A percentile compares a stretch with the other conserved stretches of the same genome.
Evolutionary conservation across 2,888 invertebrate species (phyloP).

Genomic region (Gymnocheta viridis): DNA sequence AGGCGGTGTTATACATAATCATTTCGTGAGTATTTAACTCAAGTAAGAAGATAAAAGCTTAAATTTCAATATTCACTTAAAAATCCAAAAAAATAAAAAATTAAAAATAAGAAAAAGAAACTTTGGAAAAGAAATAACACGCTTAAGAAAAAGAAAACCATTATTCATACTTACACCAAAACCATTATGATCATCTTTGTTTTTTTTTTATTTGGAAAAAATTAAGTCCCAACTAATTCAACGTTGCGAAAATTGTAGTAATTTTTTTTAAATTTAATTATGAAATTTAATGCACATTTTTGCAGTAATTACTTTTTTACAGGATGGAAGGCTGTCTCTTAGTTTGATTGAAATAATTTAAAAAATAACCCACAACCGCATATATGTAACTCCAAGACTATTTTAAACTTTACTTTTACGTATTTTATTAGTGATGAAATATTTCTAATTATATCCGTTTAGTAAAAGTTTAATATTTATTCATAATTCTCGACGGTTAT

Average conservation of each 20-base stretch:
- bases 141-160: constrained; percentile 42
- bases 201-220: not conserved
- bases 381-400: no score
- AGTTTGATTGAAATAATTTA: constrained; percentile 2
- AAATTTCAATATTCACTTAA: constrained; percentile 59
- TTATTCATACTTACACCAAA: constrained; percentile 58
- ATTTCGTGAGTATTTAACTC: constrained; percentile 69
- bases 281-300: no score
- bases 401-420: no score
- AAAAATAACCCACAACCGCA: no score
- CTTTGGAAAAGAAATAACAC: not conserved
- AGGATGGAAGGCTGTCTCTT: constrained; percentile 6
- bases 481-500: no score
- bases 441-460: no score
- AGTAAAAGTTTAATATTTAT: no score
- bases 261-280: constrained; percentile 5
- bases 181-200: not conserved
- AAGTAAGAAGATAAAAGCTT: constrained; percentile 38
- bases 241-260: not conserved
- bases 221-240: constrained; percentile 27
- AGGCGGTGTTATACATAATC: constrained; percentile 68
- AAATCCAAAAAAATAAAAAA: not conserved
- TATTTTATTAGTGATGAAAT: no score
- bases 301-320: not conserved
- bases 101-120: no score